Evolutionary conservation across 2,888 invertebrate species (phyloP).

Genomic region (Thera obeliscata): DNA sequence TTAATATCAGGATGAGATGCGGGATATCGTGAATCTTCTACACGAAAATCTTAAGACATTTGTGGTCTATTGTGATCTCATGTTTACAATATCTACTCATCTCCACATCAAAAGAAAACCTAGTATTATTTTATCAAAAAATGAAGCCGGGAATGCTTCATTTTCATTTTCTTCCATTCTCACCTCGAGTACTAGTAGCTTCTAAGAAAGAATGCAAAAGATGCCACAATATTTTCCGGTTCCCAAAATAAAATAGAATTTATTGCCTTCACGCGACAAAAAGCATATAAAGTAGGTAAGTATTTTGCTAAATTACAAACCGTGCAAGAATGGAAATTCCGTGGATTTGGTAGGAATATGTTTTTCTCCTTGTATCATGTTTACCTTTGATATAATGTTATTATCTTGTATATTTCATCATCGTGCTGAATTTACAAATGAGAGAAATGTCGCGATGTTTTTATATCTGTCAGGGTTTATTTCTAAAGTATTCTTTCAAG

Average conservation of each 20-base stretch:
- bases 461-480: neutral
- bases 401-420: conserved; percentile 23
- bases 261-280: conserved; percentile 42
- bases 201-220: conserved; percentile 17
- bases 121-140: too few relatives aligned
- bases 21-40: neutral
- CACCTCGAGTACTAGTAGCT: neutral
- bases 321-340: conserved; percentile 33
- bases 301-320: conserved; percentile 43
- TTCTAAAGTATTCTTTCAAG: neutral
- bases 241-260: conserved; percentile 40
- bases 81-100: too few relatives aligned
- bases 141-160: neutral
- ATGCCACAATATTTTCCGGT: conserved; percentile 36
- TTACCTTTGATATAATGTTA: conserved; percentile 25
- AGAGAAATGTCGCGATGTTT: neutral
- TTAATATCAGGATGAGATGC: conserved; percentile 25
- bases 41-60: too few relatives aligned
- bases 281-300: conserved; percentile 41
- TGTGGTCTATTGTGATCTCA: too few relatives aligned
- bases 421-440: conserved; percentile 26
- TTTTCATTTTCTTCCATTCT: neutral
- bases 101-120: too few relatives aligned
- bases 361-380: conserved; percentile 30
- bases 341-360: conserved; percentile 27